These are phyloP conservation scores for Parapsyche elsis DNA, from an alignment of 1,140 invertebrate species.

Conservation along the genomic window DNA sequence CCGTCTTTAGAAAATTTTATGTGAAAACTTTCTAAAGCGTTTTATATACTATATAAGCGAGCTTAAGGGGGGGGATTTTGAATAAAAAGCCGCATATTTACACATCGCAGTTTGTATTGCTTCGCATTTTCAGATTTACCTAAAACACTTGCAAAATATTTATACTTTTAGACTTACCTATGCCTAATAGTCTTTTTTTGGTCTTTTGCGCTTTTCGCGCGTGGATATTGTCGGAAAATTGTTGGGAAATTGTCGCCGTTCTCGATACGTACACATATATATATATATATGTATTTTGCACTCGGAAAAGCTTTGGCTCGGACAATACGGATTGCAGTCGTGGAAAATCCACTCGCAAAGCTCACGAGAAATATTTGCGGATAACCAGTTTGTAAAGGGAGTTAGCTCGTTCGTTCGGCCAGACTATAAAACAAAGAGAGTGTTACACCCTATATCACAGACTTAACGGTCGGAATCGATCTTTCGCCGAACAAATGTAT, in stretches of 20 bases:
- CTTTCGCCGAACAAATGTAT: too few relatives aligned
- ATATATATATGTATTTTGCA: too few relatives aligned
- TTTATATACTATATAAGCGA: constrained; percentile 37
- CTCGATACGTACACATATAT: constrained; percentile 19
- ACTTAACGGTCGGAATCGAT: constrained; percentile 38
- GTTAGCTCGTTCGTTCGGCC: constrained; percentile 17
- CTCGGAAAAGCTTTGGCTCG: neutral
- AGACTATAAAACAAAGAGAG: constrained; percentile 48
- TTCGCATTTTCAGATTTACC: neutral
- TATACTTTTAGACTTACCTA: neutral
- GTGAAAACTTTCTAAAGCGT: constrained; percentile 46
- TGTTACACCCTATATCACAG: constrained; percentile 37
- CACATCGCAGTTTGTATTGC: neutral
- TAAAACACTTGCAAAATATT: neutral
- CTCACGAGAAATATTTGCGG: constrained; percentile 52
- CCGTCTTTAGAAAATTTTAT: constrained; percentile 47
- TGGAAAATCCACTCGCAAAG: constrained; percentile 47
- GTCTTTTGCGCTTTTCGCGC: neutral
- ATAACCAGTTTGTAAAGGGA: constrained; percentile 49
- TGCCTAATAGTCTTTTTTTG: neutral
- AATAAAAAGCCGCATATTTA: constrained; percentile 8
- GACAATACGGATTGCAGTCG: neutral
- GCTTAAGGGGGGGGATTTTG: constrained; percentile 9
- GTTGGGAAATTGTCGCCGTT: neutral
- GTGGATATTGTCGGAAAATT: too few relatives aligned